Evolutionary conservation across 1,140 invertebrate genomes (phyloP), one percentile per base, ranked within the genome.

Genomic region (Bilobella aurantiaca): DNA sequence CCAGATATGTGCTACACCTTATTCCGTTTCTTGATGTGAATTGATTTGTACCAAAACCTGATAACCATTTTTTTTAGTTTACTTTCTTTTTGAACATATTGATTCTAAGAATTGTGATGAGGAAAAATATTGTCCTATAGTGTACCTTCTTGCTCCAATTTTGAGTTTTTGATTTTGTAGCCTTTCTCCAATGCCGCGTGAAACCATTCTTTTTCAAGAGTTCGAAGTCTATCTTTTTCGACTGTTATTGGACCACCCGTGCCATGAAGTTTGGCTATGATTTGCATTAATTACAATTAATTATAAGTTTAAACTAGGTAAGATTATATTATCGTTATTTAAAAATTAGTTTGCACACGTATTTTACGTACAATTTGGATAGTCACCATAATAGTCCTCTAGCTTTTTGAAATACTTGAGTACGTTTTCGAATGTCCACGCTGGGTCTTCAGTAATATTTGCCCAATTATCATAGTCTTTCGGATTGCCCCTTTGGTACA

Each of bases 361-460:
- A 8, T n/a, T 12, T 42, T 12, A 42, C 53, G 5, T 57, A 59
- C 28, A 12, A 8, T 28, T 59, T 16, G 31, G 28, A 59, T 29
- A 59, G 8, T 14, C 30, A 23, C 72, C 74, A 32, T 76, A 66
- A 29, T 71, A 62, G 29, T 83, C 82, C 78, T 91, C 89, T 2
- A 87, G 78, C 75, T 90, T 92, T 70, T 85, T 86, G 74, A 91
- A 93, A 74, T 91, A 93, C 0, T 87, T 87, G 3, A 90, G 73
- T 0, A 93, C 84, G 56, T 62, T 61, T 21, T 65, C 32, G 31
- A 60, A 69, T 16, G 5, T 21, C 67, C 67, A 69, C 2, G 1
- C 3, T 1, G 37, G 18, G 18, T 69, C 67, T 30, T 42, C 21
- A 1, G n/a, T n/a, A n/a, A n/a, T n/a, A n/a, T n/a, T n/a, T n/a